Base-by-base conservation (phyloP, 2,888 invertebrate species). In the Aricia artaxerxes region DNA sequence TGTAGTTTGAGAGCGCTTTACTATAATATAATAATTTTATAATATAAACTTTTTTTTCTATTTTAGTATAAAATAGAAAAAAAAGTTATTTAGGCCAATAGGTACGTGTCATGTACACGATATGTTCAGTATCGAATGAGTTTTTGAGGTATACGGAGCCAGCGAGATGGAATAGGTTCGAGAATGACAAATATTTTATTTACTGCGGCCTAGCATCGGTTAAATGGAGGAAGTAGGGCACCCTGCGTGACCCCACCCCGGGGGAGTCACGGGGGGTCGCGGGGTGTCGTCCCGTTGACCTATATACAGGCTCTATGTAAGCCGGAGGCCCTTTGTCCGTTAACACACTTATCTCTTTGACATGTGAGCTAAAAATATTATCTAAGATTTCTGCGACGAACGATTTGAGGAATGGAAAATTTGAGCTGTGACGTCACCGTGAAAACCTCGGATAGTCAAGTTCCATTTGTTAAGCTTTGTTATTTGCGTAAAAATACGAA, bases 331-430 rank as follows among this genome's bases (percentile, higher is more conserved):
- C 69, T 69, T 69, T 69, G 69, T 69, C 69, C 69, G 69, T 35
- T 69, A 69, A 69, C 69, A 69, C 69, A 69, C 69, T 69, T 38
- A 69, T 69, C 38, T 69, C 5, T 69, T 69, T 69, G 69, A 69
- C 13, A 69, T 69, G 69, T 69, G 69, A 69, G 69, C 35, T 69
- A 69, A 69, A 69, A 69, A 69, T 69, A 69, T 69, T 5, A 38
- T 69, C 31, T 31, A 11, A 31, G 69, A 38, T 69, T 35, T 38
- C 35, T 69, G 69, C 13, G 3, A 5, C 40, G 31, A 31, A 2
- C 7, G 64, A 11, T 69, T 69, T 69, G 4, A 4, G 9, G 3
- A 31, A 31, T 64, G 24, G 24, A 24, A 7, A 61, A 24, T 24
- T 64, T 9, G 24, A 31, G 11, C 0, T 31, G 31, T 7, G 61